Evolutionary conservation across 2,797 vertebrate genomes (phyloP).

Genomic region (Mormyrops boulengeri): DNA sequence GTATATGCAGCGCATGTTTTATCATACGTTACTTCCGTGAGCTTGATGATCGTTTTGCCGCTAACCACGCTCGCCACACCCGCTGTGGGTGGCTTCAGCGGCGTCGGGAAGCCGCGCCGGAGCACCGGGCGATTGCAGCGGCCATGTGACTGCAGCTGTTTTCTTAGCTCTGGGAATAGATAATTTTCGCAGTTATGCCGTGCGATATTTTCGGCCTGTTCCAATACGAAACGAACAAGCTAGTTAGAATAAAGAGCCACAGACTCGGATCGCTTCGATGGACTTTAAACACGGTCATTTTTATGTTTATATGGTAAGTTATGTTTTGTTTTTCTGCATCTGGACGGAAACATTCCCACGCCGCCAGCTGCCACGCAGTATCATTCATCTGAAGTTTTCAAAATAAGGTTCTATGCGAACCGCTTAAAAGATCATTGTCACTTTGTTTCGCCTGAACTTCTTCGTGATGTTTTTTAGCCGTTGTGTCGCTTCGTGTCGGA

Average conservation of each 20-base stretch:
- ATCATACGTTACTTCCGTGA: neutral
- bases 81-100: neutral
- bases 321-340: neutral
- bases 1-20: neutral
- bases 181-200: slow-evolving; percentile 36
- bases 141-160: slow-evolving; percentile 34
- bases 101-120: neutral
- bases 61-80: neutral
- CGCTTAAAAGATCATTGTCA: neutral
- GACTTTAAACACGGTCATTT: slow-evolving; percentile 52
- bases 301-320: slow-evolving; percentile 66
- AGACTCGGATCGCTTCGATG: slow-evolving; percentile 64
- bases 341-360: neutral
- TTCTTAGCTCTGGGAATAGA: neutral
- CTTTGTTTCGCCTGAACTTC: neutral
- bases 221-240: slow-evolving; percentile 67
- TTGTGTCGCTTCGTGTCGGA: neutral
- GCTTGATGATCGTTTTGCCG: neutral
- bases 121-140: neutral
- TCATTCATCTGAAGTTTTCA: neutral
- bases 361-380: neutral
- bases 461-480: neutral
- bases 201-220: slow-evolving; percentile 42
- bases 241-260: slow-evolving; percentile 58
- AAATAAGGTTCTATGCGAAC: neutral